Evolutionary conservation across 2,888 invertebrate genomes (phyloP), one percentile per base, ranked within the genome.

Genomic region (Spisula solida): DNA sequence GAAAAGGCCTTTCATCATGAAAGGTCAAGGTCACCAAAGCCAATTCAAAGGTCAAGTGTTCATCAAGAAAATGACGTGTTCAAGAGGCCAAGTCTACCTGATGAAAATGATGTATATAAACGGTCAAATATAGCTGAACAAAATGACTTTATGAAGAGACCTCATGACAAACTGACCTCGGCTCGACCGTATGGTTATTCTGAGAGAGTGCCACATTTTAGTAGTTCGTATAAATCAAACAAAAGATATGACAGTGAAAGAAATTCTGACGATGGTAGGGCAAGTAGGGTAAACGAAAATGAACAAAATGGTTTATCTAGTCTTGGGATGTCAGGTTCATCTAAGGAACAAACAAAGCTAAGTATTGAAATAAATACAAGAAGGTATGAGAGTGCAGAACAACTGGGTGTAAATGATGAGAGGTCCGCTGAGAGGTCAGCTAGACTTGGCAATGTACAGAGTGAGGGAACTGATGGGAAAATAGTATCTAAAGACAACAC

Each of bases 1-100:
- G 79, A 84, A 25, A 75, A 51, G 31, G 88, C 81, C 18, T 75
- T 85, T 31, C 84, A 81, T 55, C 81, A 80, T 81, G 88, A 88
- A 75, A 85, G 88, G 81, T 60, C 85, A 88, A 56, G 66, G 60
- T 87, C 87, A 41, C 82, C 82, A 41, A 66, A 41, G 31, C 51
- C 31, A n/a, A 20, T 20, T 84, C 70, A 80, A 47, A 84, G 81
- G 78, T 66, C 48, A 75, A 55, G 18, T 25, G 16, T n/a, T 12
- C 48, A 34, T 51, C 41, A 85, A 31, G 75, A 29, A 6, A 70
- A 25, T 20, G 70, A 75, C 18, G 0, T 48, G 25, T 84, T 75
- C 48, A 55, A 55, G 34, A 55, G 31, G 34, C 79, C 75, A 34
- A 75, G 16, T 25, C 2, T 34, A 31, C 75, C 34, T 18, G 34